Evolutionary conservation across 1,140 invertebrate species (phyloP).

Genomic region (Caenorhabditis briggsae): DNA sequence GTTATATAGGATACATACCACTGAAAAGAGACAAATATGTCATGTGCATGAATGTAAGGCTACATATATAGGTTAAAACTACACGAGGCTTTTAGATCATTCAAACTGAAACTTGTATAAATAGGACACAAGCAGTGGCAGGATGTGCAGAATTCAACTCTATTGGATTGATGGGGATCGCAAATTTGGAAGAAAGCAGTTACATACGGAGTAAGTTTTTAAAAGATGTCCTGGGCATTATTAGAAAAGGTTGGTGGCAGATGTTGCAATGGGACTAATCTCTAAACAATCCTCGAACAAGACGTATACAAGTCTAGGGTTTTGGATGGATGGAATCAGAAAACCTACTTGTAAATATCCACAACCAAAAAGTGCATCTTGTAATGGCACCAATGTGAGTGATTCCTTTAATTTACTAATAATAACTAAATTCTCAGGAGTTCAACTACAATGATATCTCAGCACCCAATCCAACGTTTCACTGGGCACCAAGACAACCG

Average conservation of each 20-base stretch:
- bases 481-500: background rate
- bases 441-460: background rate
- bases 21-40: background rate
- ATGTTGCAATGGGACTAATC: background rate
- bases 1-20: background rate
- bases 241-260: background rate
- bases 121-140: background rate
- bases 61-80: background rate
- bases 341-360: background rate
- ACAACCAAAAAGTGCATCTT: background rate
- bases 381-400: constrained; percentile 8
- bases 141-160: no score
- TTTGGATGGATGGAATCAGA: constrained; percentile 1
- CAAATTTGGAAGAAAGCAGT: background rate
- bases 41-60: background rate
- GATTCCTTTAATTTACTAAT: background rate
- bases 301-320: background rate
- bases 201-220: background rate
- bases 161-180: background rate
- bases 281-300: background rate
- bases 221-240: no score
- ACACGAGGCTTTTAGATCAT: background rate
- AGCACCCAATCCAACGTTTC: background rate
- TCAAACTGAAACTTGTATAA: background rate
- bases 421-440: background rate